These are phyloP conservation scores for Drosophila borborema DNA, from an alignment of 2,888 invertebrate genomes.

Conservation along the genomic window DNA sequence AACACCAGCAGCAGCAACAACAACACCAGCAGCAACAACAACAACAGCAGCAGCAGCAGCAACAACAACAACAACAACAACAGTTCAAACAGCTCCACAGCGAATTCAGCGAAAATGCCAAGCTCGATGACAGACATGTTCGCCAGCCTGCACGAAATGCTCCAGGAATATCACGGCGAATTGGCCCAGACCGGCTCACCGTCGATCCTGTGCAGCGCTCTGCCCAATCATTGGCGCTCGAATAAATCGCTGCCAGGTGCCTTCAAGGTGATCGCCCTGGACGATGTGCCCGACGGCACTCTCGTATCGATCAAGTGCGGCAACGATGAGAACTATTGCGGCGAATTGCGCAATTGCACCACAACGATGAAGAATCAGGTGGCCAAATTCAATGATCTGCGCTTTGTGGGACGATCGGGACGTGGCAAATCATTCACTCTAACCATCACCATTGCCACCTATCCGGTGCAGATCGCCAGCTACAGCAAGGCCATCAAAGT, in stretches of 20 bases:
- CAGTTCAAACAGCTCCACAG: constrained; percentile 56
- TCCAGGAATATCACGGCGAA: constrained; percentile 96
- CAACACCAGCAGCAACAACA: constrained; percentile 34
- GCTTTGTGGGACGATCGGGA: constrained; percentile 98
- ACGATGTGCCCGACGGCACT: constrained; percentile 97
- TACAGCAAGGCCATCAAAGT: constrained; percentile 99
- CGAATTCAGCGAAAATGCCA: constrained; percentile 85
- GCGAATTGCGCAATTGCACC: constrained; percentile 96
- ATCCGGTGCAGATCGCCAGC: constrained; percentile 93
- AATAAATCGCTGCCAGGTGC: constrained; percentile 98
- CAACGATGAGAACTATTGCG: constrained; percentile 99
- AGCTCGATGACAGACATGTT: constrained; percentile 91
- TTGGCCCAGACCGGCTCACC: constrained; percentile 97
- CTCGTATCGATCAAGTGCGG: constrained; percentile 97
- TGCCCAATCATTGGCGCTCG: constrained; percentile 98
- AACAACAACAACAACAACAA: constrained; percentile 50
- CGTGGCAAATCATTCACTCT: constrained; percentile 98
- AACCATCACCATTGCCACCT: constrained; percentile 93
- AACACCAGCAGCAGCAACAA: constrained; percentile 19
- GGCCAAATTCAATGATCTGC: constrained; percentile 98
- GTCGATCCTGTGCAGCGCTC: constrained; percentile 95
- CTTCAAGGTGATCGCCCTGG: constrained; percentile 97
- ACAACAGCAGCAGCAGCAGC: constrained; percentile 27
- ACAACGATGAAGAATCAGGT: constrained; percentile 99
- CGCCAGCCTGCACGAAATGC: constrained; percentile 90